Evolutionary conservation across 2,113 vertebrate genomes (phyloP).

Genomic region (Nyctibius bracteatus): DNA sequence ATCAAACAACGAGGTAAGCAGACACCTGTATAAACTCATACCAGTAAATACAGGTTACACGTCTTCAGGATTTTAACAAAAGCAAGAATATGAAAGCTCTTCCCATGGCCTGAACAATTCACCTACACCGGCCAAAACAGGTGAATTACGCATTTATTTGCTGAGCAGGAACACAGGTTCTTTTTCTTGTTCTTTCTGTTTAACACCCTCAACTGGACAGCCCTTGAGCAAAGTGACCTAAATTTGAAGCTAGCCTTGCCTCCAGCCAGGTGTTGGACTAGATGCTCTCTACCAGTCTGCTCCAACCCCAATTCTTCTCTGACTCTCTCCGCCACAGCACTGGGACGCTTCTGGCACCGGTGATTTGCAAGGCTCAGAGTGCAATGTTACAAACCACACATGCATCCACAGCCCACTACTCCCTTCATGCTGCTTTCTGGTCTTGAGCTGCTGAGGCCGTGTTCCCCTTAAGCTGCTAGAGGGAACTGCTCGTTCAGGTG

Average conservation of each 20-base stretch:
- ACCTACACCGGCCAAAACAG: neutral
- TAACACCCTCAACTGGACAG: neutral
- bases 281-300: neutral
- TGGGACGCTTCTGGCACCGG: neutral
- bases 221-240: slow-evolving; percentile 4
- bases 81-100: neutral
- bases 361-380: neutral
- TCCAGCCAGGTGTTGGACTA: neutral
- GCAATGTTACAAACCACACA: neutral
- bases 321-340: neutral
- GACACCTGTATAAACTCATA: slow-evolving; percentile 8
- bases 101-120: neutral
- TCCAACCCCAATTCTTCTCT: neutral
- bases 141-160: neutral
- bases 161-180: neutral
- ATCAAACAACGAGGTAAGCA: slow-evolving; percentile 21
- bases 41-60: slow-evolving; percentile 29
- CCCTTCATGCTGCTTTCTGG: neutral
- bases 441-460: neutral
- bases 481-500: rapidly evolving
- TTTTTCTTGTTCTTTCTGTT: neutral
- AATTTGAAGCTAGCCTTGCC: neutral
- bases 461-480: neutral
- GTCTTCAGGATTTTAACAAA: neutral
- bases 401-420: neutral